Conservation (phyloP, 2,113 vertebrate species). For the Cyprinodon variegatus region DNA sequence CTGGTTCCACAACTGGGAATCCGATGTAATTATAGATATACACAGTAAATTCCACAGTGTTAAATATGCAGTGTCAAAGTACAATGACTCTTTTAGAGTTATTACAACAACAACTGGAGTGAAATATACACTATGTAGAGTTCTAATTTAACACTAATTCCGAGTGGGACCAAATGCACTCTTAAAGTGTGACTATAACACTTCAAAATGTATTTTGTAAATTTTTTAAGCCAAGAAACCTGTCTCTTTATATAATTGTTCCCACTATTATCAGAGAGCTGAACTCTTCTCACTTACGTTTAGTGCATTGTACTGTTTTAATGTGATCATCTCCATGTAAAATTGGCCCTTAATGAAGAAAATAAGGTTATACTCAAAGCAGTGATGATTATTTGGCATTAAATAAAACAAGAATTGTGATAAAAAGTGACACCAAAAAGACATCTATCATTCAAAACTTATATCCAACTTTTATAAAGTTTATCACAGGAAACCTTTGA, state of each 20-base stretch:
- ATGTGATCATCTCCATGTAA: neutral
- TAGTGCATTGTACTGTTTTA: slow-evolving; percentile 23
- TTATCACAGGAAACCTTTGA: neutral
- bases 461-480: neutral
- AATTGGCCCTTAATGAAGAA: slow-evolving; percentile 11
- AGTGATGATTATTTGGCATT: slow-evolving; percentile 43
- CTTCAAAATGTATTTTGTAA: slow-evolving; percentile 3
- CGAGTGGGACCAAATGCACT: too few relatives aligned
- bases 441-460: slow-evolving; percentile 22
- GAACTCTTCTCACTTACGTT: slow-evolving; percentile 33
- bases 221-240: slow-evolving; percentile 1
- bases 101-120: too few relatives aligned
- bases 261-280: slow-evolving; percentile 7
- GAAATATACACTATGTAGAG: too few relatives aligned
- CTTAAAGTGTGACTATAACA: too few relatives aligned
- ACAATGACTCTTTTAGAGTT: too few relatives aligned
- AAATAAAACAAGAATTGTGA: slow-evolving; percentile 20
- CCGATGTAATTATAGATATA: too few relatives aligned
- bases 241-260: slow-evolving; percentile 7
- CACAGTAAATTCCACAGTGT: too few relatives aligned
- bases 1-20: too few relatives aligned
- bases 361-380: slow-evolving; percentile 6
- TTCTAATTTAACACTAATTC: too few relatives aligned
- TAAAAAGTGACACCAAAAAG: slow-evolving; percentile 15
- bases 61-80: too few relatives aligned